These are phyloP conservation scores for Mercenaria mercenaria DNA, from an alignment of 1,140 invertebrate genomes.

Conservation along the genomic window DNA sequence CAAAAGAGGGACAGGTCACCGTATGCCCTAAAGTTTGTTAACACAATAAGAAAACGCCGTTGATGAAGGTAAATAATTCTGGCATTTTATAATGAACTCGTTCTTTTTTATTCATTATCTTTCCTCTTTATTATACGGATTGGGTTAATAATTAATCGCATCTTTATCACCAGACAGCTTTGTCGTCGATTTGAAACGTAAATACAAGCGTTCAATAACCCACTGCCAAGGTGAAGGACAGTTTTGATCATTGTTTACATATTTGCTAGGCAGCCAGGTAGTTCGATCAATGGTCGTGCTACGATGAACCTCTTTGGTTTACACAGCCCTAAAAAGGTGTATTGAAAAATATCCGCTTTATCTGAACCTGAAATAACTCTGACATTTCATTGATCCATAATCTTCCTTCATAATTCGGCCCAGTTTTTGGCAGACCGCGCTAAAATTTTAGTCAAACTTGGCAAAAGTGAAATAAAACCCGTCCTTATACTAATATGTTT, in stretches of 20 bases:
- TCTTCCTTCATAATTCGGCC: slow-evolving; percentile 1
- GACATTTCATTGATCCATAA: slow-evolving; percentile 16
- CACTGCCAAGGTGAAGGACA: slow-evolving; percentile 5
- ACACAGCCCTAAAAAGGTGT: background rate
- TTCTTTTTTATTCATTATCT: no score
- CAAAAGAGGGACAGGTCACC: no score
- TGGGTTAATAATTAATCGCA: background rate
- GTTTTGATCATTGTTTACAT: slow-evolving; percentile 38
- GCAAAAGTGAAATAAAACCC: background rate
- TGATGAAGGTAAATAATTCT: no score
- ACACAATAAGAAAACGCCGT: no score
- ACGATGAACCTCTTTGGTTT: slow-evolving; percentile 12
- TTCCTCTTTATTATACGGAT: no score
- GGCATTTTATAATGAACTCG: no score
- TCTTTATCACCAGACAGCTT: no score
- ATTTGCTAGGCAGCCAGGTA: slow-evolving; percentile 32
- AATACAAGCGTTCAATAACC: background rate
- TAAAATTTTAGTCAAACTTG: background rate
- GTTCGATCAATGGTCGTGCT: slow-evolving; percentile 26
- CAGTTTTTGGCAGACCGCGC: background rate
- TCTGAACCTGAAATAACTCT: slow-evolving; percentile 18
- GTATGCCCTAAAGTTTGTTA: no score
- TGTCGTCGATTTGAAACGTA: background rate
- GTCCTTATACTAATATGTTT: background rate
- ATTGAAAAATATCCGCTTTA: background rate